Evolutionary conservation across 2,797 vertebrate genomes (phyloP).

Genomic region (Gallinago solitaria): DNA sequence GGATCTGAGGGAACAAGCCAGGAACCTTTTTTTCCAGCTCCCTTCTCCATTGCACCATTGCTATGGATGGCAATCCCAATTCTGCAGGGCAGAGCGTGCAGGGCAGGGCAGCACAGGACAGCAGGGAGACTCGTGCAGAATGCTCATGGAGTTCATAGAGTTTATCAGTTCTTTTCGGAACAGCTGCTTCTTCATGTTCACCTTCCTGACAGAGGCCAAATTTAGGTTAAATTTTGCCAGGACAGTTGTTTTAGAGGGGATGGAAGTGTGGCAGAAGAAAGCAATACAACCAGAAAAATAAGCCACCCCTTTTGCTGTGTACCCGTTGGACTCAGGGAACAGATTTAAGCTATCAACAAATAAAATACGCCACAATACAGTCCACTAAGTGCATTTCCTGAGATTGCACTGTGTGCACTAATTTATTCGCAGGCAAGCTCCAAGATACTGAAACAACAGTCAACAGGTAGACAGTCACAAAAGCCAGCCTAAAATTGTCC

Average conservation of each 20-base stretch:
- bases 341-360: not conserved
- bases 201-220: not conserved
- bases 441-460: not conserved
- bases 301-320: not conserved
- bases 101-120: not conserved
- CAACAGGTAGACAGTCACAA: not conserved
- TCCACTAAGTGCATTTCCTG: not conserved
- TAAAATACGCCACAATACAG: not conserved
- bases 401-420: not conserved
- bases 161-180: not conserved
- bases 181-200: not conserved
- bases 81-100: accelerated
- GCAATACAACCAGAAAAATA: not conserved
- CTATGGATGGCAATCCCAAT: not conserved
- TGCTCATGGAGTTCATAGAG: not conserved
- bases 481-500: not conserved
- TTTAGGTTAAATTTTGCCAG: not conserved
- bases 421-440: not conserved
- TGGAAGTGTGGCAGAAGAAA: not conserved
- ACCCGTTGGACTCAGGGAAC: not conserved
- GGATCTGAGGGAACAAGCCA: not conserved
- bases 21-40: not conserved
- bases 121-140: not conserved
- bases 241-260: not conserved
- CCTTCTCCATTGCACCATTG: not conserved